Evolutionary conservation across 2,888 invertebrate genomes (phyloP).

Genomic region (Gymnocheta viridis): DNA sequence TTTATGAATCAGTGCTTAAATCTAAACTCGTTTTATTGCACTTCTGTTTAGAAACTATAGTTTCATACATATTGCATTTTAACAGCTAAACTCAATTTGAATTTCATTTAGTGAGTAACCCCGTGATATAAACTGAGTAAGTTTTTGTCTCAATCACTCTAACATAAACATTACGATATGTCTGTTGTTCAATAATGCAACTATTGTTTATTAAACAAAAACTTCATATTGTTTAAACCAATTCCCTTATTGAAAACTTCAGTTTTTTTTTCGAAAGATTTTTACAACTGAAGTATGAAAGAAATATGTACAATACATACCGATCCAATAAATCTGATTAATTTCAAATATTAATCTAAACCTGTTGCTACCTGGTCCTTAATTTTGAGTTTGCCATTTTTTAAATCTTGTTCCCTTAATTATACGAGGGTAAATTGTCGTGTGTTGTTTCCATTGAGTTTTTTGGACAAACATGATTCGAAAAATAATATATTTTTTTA

Average conservation of each 20-base stretch:
- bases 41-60: conserved; percentile 67
- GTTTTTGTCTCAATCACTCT: conserved; percentile 13
- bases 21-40: conserved; percentile 73
- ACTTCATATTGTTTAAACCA: conserved; percentile 61
- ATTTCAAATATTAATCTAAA: conserved; percentile 63
- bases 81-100: conserved; percentile 22
- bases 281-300: not conserved
- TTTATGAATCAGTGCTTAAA: conserved; percentile 47
- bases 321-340: conserved; percentile 59
- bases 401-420: conserved; percentile 6
- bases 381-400: conserved; percentile 19
- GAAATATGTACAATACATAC: not conserved
- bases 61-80: conserved; percentile 21
- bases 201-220: conserved; percentile 54
- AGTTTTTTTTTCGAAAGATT: conserved; percentile 14
- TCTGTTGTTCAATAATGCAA: conserved; percentile 19
- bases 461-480: too few species aligned
- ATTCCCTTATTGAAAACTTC: conserved; percentile 31
- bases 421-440: conserved; percentile 10
- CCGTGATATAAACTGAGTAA: conserved; percentile 18
- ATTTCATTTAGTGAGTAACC: conserved; percentile 13
- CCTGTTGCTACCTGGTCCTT: conserved; percentile 69
- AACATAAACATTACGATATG: not conserved
- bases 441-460: not conserved
- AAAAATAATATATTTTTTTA: too few species aligned